A percentile compares a stretch with the other conserved stretches of the same genome.
phyloP scores from a whole-genome alignment of 2,113 vertebrate genomes.

The Turdus rufiventris region DNA sequence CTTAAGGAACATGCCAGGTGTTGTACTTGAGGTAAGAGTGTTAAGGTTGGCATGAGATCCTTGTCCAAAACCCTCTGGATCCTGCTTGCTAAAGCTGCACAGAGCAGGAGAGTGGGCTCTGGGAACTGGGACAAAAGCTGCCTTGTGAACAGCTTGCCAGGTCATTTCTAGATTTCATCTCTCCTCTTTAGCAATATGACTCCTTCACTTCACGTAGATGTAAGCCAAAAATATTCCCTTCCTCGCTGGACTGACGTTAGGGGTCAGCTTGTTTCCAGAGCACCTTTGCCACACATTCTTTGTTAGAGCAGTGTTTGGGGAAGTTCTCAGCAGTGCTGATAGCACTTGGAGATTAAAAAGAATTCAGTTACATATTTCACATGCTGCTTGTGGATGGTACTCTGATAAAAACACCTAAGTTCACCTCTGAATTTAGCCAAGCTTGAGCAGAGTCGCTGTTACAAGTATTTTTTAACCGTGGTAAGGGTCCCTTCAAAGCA shows the following conservation, averaged over 20 bases:
- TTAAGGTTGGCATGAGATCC: background rate
- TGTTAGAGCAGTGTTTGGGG: background rate
- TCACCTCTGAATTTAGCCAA: background rate
- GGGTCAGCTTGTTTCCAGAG: background rate
- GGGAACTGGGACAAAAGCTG: background rate
- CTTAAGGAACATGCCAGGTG: conserved; percentile 19
- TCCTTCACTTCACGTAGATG: background rate
- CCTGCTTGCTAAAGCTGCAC: background rate
- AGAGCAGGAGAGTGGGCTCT: background rate
- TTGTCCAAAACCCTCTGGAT: background rate
- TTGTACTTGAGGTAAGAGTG: conserved; percentile 14
- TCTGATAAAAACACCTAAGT: background rate
- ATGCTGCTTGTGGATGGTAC: background rate
- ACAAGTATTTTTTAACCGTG: background rate
- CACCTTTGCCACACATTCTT: background rate
- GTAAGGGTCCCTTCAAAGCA: background rate
- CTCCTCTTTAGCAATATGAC: conserved; percentile 12
- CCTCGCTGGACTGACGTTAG: background rate
- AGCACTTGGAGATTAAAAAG: background rate
- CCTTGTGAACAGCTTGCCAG: background rate
- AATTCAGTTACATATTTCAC: background rate
- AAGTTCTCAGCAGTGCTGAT: background rate
- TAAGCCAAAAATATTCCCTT: conserved; percentile 13
- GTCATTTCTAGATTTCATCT: conserved; percentile 35
- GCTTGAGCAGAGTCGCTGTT: background rate